phyloP scores from a whole-genome alignment of 1,140 invertebrate species.

The Solenopsis invicta region DNA sequence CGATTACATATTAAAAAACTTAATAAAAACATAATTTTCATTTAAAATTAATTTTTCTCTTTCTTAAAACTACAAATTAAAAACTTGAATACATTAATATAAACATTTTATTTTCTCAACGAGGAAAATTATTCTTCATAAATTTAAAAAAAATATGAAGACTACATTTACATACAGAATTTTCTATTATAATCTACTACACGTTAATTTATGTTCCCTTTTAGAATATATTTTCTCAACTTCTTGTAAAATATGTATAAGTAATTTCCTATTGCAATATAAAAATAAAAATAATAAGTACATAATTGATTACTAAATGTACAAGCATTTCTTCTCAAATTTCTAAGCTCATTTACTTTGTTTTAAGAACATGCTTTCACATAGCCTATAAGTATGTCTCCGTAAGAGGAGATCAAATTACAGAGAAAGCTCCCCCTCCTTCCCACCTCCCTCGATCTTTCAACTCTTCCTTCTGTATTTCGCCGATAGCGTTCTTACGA shows the following conservation, averaged over 20 bases:
- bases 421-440: conserved; percentile 10
- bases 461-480: conserved; percentile 33
- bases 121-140: neutral
- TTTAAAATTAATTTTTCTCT: neutral
- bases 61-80: neutral
- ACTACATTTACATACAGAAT: neutral
- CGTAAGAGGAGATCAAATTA: conserved; percentile 36
- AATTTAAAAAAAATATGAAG: neutral
- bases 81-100: neutral
- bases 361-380: neutral
- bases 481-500: neutral
- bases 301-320: neutral
- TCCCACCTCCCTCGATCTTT: conserved; percentile 6
- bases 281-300: neutral
- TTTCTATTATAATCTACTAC: neutral
- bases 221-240: neutral
- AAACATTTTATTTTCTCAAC: neutral
- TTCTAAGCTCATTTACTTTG: neutral
- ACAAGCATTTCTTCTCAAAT: neutral
- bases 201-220: neutral
- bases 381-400: neutral
- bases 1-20: neutral
- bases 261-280: neutral
- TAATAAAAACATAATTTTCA: neutral
- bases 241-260: neutral